These are phyloP conservation scores for Polypterus senegalus DNA, from an alignment of 2,113 vertebrate genomes.

Conservation along the genomic window DNA sequence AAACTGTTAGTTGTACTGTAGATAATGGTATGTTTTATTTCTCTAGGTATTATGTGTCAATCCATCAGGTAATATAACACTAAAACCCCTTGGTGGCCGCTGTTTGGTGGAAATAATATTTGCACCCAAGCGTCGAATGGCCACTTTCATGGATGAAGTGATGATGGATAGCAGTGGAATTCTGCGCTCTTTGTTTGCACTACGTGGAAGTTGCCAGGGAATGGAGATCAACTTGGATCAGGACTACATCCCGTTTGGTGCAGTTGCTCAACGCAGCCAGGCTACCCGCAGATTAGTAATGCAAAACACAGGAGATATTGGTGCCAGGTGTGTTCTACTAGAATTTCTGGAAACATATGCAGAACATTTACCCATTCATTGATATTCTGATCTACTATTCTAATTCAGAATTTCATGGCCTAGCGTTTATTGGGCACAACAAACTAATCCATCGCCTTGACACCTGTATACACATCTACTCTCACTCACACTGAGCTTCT, in stretches of 20 bases:
- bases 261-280: constrained; percentile 48
- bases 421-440: background rate
- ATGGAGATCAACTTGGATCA: constrained; percentile 59
- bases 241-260: constrained; percentile 65
- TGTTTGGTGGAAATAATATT: constrained; percentile 59
- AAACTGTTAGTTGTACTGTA: no score
- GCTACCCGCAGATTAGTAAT: constrained; percentile 44
- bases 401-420: background rate
- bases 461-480: background rate
- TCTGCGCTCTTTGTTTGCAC: constrained; percentile 51
- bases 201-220: constrained; percentile 66
- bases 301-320: constrained; percentile 59
- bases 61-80: constrained; percentile 39
- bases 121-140: constrained; percentile 39
- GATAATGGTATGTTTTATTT: no score
- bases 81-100: constrained; percentile 47
- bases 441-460: fast-evolving
- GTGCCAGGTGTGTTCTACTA: constrained; percentile 45
- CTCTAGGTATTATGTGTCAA: constrained; percentile 39
- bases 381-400: background rate
- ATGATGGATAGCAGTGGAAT: constrained; percentile 48
- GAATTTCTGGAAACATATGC: background rate
- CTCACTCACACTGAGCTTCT: no score
- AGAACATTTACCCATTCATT: background rate
- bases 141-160: constrained; percentile 55